Conservation (phyloP, 2,113 vertebrate species). For the Axis porcinus region DNA sequence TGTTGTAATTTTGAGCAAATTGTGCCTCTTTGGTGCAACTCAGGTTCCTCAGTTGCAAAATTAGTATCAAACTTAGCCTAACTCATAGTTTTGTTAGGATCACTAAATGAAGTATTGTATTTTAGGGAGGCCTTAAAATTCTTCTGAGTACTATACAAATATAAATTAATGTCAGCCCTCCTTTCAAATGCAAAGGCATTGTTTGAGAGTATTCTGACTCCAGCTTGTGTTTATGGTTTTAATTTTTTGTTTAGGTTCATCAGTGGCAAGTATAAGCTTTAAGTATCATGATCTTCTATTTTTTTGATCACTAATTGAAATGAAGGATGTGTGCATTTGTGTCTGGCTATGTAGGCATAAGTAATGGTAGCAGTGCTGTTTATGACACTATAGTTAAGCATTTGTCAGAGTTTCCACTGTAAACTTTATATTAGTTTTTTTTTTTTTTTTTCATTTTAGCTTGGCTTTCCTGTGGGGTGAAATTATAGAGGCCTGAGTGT, state of each 20-base stretch:
- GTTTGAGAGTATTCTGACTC: conserved; percentile 1
- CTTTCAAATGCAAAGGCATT: not conserved
- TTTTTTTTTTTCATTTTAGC: not conserved
- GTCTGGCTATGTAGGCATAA: not conserved
- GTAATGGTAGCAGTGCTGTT: not conserved
- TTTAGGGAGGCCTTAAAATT: not conserved
- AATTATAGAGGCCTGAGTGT: conserved; percentile 18
- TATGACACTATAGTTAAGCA: not conserved
- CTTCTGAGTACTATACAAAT: not conserved
- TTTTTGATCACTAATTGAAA: conserved; percentile 18
- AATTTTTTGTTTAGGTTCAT: not conserved
- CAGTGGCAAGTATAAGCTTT: not conserved
- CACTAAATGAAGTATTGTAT: not conserved
- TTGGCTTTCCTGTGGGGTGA: conserved; percentile 36
- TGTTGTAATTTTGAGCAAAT: conserved; percentile 15
- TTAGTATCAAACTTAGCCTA: not conserved
- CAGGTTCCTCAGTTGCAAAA: not conserved
- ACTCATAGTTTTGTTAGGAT: not conserved
- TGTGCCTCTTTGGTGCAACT: not conserved
- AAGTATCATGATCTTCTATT: not conserved
- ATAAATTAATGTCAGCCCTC: not conserved
- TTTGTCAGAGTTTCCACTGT: conserved; percentile 27
- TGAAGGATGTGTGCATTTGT: not conserved
- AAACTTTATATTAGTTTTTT: not conserved
- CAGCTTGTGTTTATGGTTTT: not conserved